These are phyloP conservation scores for Eptesicus fuscus DNA, from an alignment of 2,113 vertebrate genomes.

Conservation along the genomic window DNA sequence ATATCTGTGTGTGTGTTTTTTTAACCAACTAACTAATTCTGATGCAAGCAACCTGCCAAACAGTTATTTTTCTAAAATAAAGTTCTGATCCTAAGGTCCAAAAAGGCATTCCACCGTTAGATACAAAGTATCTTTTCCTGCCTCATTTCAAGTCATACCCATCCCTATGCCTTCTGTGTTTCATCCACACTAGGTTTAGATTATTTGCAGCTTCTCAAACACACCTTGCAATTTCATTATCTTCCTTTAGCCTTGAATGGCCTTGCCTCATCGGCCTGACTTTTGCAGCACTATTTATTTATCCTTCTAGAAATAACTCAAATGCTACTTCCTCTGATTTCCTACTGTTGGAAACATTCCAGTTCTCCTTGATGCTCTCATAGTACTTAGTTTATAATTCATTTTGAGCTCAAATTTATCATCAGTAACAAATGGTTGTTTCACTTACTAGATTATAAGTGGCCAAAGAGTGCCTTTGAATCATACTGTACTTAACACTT, in stretches of 20 bases:
- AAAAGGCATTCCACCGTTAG: background rate
- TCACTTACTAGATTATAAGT: constrained; percentile 4
- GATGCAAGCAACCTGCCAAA: background rate
- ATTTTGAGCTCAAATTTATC: constrained; percentile 30
- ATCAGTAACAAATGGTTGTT: background rate
- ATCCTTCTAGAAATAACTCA: constrained; percentile 55
- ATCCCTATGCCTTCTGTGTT: background rate
- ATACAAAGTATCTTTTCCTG: background rate
- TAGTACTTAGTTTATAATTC: constrained; percentile 26
- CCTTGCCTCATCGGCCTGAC: constrained; percentile 15
- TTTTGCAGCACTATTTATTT: constrained; percentile 49
- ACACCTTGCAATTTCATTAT: background rate
- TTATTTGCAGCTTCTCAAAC: background rate
- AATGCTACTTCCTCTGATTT: constrained; percentile 35
- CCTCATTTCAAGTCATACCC: background rate
- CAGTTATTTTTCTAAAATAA: constrained; percentile 24
- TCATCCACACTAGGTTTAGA: background rate
- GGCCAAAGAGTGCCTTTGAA: background rate
- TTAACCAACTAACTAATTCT: background rate
- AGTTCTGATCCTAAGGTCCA: background rate
- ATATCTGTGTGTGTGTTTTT: background rate
- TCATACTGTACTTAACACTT: background rate
- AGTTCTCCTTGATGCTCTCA: constrained; percentile 29
- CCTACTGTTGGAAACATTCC: constrained; percentile 12
- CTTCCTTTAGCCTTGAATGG: constrained; percentile 30